Evolutionary conservation across 1,140 invertebrate species (phyloP).

Genomic region (Vollenhovia emeryi): DNA sequence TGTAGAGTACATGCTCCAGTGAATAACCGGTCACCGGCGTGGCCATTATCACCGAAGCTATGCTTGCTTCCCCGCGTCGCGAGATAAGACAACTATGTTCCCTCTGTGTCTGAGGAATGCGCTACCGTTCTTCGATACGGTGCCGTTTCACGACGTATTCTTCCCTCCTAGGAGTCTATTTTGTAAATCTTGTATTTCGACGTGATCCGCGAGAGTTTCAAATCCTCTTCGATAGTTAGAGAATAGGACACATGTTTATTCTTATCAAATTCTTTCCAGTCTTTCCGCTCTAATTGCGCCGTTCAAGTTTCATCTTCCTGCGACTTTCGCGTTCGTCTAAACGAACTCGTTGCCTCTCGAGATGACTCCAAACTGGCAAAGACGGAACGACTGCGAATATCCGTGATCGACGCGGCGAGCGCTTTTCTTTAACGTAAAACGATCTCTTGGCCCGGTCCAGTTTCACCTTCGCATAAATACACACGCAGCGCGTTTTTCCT

Average conservation of each 20-base stretch:
- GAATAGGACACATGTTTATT: background rate
- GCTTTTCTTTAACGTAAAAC: background rate
- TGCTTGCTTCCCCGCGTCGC: background rate
- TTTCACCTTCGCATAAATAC: background rate
- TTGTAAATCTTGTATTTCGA: too few relatives aligned
- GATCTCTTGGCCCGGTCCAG: too few relatives aligned
- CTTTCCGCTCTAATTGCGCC: background rate
- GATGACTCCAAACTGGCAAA: background rate
- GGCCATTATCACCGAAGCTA: constrained; percentile 35
- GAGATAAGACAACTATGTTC: constrained; percentile 16
- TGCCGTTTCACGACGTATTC: background rate
- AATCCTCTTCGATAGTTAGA: background rate
- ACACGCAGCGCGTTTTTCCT: background rate
- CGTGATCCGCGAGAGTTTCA: too few relatives aligned
- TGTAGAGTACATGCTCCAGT: constrained; percentile 35
- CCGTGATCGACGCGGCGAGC: background rate
- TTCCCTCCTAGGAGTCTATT: background rate
- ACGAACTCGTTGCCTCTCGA: background rate
- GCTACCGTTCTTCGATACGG: background rate
- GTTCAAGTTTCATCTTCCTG: background rate
- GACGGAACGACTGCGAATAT: background rate
- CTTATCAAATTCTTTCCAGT: too few relatives aligned
- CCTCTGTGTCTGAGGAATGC: background rate
- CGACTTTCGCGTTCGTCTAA: background rate
- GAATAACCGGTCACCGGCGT: constrained; percentile 52